Conservation (phyloP, 2,113 vertebrate species). For the Zeus faber region DNA sequence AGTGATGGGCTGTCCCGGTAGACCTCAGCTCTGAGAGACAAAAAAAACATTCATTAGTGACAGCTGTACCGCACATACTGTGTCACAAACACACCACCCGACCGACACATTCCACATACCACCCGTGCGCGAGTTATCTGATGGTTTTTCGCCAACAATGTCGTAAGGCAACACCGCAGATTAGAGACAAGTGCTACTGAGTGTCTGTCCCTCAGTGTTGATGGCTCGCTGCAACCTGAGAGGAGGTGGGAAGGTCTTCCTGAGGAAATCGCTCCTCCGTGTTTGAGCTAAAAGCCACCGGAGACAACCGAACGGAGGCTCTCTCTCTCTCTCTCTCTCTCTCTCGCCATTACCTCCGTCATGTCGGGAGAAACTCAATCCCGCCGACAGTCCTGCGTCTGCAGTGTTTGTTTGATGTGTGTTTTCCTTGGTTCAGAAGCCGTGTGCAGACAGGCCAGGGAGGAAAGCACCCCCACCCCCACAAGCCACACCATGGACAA, state of each 20-base stretch:
- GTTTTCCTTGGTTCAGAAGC: slow-evolving; percentile 52
- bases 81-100: slow-evolving; percentile 25
- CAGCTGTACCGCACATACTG: slow-evolving; percentile 30
- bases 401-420: background rate
- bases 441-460: slow-evolving; percentile 32
- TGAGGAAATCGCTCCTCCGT: background rate
- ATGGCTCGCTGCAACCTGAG: slow-evolving; percentile 47
- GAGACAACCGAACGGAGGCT: slow-evolving; percentile 1
- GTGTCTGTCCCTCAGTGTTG: slow-evolving; percentile 55
- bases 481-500: slow-evolving; percentile 60
- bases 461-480: slow-evolving; percentile 45
- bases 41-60: slow-evolving; percentile 20
- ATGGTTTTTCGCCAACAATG: slow-evolving; percentile 50
- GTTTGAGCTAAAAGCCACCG: background rate
- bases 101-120: slow-evolving; percentile 40
- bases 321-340: slow-evolving; percentile 4
- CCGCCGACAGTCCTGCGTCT: slow-evolving; percentile 17
- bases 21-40: slow-evolving; percentile 85
- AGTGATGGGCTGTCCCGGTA: slow-evolving; percentile 90
- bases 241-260: slow-evolving; percentile 39
- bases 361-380: slow-evolving; percentile 48
- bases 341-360: slow-evolving; percentile 1
- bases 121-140: slow-evolving; percentile 41
- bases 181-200: slow-evolving; percentile 59
- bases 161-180: slow-evolving; percentile 54